Evolutionary conservation across 2,888 invertebrate species (phyloP), one percentile per base, ranked within the genome.

Genomic region (Hyalella azteca): DNA sequence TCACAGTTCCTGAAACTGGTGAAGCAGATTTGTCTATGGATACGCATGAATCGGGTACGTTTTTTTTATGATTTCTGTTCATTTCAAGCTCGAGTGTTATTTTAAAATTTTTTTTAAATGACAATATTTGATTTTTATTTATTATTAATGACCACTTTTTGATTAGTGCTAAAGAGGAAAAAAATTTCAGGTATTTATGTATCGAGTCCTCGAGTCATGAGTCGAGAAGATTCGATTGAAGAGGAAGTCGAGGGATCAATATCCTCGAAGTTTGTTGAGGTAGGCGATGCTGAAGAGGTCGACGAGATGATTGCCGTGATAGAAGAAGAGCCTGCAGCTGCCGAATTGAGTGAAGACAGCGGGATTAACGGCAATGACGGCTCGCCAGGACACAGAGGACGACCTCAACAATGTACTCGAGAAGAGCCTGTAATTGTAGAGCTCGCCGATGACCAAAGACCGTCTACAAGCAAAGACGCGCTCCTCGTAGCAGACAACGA

Each of bases 221-320:
- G 84, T 76, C 78, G 80, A 19, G 81, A 80, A 39, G 75, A 75
- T 32, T 75, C 75, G 1, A 29, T 66, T 9, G 84, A 84, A 41
- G 82, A 54, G 26, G 84, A 84, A n/a, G 45, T 75, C 4, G 75
- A 75, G 45, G 84, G 81, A 29, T 84, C 84, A 5, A 82, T 84
- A 26, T 84, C 82, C 9, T 84, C 84, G 32, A 82, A 79, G 76
- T 80, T 81, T 75, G 84, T 82, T 1, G 84, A 84, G 54, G 79
- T 84, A 11, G 84, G 80, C 45, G 84, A 82, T 29, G 76, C 77
- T n/a, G 80, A 81, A 3, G 75, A 45, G 22, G 75, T 75, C 3
- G 75, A 75, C 29, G 75, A 75, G 29, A 75, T 75, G 45, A 75
- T 75, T 5, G 75, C 40, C 3, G 75, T 26, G 22, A 29, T 26